phyloP scores from a whole-genome alignment of 2,888 invertebrate genomes.

The Acanthosepion esculentum region DNA sequence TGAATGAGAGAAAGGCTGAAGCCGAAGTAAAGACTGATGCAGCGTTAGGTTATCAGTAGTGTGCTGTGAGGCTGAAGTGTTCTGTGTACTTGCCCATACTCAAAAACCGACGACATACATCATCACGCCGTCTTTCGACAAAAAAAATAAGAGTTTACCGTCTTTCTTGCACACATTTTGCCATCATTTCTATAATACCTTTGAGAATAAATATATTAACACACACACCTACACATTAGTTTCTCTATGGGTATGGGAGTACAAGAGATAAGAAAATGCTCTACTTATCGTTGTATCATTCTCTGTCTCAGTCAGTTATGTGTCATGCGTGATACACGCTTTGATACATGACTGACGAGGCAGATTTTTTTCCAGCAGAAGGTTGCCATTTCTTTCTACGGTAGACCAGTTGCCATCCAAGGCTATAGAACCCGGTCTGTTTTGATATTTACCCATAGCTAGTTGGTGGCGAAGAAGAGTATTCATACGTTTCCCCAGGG shows the following conservation, averaged over 20 bases:
- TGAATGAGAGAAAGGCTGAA: not conserved
- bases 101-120: not conserved
- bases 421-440: no score
- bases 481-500: no score
- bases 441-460: no score
- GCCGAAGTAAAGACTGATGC: not conserved
- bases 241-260: not conserved
- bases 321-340: no score
- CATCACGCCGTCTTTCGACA: not conserved
- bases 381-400: no score
- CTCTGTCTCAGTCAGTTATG: not conserved
- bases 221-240: no score
- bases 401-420: no score
- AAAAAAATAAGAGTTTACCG: not conserved
- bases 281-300: not conserved
- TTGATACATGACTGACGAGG: no score
- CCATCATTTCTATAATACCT: no score
- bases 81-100: not conserved
- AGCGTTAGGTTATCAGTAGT: not conserved
- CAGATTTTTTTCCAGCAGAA: no score
- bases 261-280: not conserved
- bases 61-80: not conserved
- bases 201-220: no score
- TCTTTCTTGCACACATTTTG: not conserved
- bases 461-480: no score